Evolutionary conservation across 2,797 vertebrate species (phyloP).

Genomic region (Zenarchopterus dispar): DNA sequence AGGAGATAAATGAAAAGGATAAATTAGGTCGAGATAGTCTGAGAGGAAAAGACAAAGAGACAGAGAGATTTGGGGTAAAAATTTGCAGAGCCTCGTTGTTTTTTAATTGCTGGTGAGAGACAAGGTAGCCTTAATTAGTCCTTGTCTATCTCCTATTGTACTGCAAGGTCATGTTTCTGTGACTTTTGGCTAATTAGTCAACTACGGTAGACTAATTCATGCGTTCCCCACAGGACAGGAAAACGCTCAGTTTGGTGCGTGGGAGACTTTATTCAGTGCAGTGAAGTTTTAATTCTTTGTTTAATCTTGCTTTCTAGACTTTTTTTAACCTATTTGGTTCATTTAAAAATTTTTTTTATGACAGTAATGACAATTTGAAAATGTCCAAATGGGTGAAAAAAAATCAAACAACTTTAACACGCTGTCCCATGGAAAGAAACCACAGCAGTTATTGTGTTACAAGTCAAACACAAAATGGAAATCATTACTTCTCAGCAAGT

Average conservation of each 20-base stretch:
- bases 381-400: constrained; percentile 45
- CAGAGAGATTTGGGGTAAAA: constrained; percentile 57
- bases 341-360: constrained; percentile 32
- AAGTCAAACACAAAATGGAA: constrained; percentile 75
- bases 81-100: constrained; percentile 76
- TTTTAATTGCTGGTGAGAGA: constrained; percentile 79
- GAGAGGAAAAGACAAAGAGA: constrained; percentile 52
- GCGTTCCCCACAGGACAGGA: constrained; percentile 49
- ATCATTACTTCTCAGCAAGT: constrained; percentile 71
- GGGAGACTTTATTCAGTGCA: constrained; percentile 44
- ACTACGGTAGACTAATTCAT: constrained; percentile 57
- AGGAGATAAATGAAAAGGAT: constrained; percentile 64
- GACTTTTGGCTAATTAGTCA: constrained; percentile 78
- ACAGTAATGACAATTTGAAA: constrained; percentile 52
- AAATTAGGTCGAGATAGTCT: constrained; percentile 58
- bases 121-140: constrained; percentile 77
- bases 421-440: constrained; percentile 55
- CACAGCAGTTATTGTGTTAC: constrained; percentile 66
- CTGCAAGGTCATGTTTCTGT: constrained; percentile 63
- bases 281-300: constrained; percentile 64
- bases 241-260: constrained; percentile 26
- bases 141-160: constrained; percentile 66
- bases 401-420: constrained; percentile 49
- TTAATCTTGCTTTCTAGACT: constrained; percentile 13
- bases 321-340: constrained; percentile 13